These are phyloP conservation scores for Gymnodraco acuticeps DNA, from an alignment of 2,797 vertebrate genomes.

Conservation along the genomic window DNA sequence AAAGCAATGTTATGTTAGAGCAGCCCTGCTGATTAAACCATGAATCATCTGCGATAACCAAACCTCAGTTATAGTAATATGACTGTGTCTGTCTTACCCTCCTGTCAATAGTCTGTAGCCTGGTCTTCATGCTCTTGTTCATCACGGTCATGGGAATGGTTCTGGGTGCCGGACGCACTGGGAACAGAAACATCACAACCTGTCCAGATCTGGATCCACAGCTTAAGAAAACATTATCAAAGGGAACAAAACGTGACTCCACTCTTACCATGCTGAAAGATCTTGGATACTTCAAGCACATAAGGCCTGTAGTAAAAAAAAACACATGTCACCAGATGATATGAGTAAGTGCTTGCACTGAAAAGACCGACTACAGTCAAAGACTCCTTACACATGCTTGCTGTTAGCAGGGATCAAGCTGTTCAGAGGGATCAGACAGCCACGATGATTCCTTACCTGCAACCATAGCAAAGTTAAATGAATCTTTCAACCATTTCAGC, in stretches of 20 bases:
- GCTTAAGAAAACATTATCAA: neutral
- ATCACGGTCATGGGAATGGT: constrained; percentile 77
- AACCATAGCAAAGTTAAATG: constrained; percentile 25
- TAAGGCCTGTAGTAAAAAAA: constrained; percentile 75
- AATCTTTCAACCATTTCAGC: neutral
- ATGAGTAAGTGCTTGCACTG: neutral
- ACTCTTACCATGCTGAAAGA: constrained; percentile 84
- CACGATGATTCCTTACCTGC: constrained; percentile 81
- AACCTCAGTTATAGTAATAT: neutral
- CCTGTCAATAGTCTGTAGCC: constrained; percentile 76
- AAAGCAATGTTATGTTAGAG: neutral
- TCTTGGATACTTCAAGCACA: constrained; percentile 80
- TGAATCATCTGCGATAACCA: neutral
- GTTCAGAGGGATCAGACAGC: constrained; percentile 82
- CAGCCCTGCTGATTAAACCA: neutral
- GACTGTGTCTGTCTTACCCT: constrained; percentile 68
- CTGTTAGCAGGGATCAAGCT: constrained; percentile 75
- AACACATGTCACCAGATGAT: neutral
- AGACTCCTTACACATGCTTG: constrained; percentile 69
- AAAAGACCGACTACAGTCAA: neutral
- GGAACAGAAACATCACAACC: constrained; percentile 16
- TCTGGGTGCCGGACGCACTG: constrained; percentile 80
- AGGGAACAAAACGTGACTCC: neutral
- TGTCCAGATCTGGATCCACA: neutral
- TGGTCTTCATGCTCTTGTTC: constrained; percentile 81